A percentile compares a stretch with the other conserved stretches of the same genome.
These are phyloP conservation scores for Pholis gunnellus DNA, from an alignment of 2,113 vertebrate species.

Conservation along the genomic window DNA sequence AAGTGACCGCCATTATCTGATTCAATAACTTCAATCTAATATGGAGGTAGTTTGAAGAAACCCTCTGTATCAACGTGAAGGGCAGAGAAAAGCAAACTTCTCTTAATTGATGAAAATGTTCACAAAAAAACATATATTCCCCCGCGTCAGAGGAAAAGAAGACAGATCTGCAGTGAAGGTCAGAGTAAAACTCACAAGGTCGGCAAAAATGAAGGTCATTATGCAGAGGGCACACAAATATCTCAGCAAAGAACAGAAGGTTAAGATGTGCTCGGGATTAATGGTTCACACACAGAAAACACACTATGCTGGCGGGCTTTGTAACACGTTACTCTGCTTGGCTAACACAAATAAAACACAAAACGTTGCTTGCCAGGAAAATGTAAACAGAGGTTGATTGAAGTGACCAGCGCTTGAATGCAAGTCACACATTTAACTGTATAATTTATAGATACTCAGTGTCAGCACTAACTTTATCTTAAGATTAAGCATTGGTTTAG, in stretches of 20 bases:
- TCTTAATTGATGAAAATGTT: slow-evolving; percentile 53
- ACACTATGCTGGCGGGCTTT: slow-evolving; percentile 7
- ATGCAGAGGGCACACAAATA: slow-evolving; percentile 56
- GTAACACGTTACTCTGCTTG: not conserved
- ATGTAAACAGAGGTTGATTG: not conserved
- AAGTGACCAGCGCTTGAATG: not conserved
- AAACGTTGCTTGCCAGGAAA: not conserved
- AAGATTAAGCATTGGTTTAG: not conserved
- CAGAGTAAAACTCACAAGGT: slow-evolving; percentile 58
- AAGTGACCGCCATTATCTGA: slow-evolving; percentile 41
- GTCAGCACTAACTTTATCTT: not conserved
- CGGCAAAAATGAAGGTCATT: slow-evolving; percentile 57
- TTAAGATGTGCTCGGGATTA: slow-evolving; percentile 45
- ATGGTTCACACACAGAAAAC: slow-evolving; percentile 15
- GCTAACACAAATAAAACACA: not conserved
- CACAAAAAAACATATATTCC: slow-evolving; percentile 43
- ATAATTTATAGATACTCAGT: not conserved
- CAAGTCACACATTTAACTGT: not conserved
- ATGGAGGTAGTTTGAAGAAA: slow-evolving; percentile 45
- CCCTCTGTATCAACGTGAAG: slow-evolving; percentile 17
- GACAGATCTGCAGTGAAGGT: slow-evolving; percentile 59
- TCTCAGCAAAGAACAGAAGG: slow-evolving; percentile 50
- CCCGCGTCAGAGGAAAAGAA: slow-evolving; percentile 41
- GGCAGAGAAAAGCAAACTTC: slow-evolving; percentile 50
- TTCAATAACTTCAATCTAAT: slow-evolving; percentile 55